Evolutionary conservation across 2,797 vertebrate genomes (phyloP).

Genomic region (Avahi laniger): DNA sequence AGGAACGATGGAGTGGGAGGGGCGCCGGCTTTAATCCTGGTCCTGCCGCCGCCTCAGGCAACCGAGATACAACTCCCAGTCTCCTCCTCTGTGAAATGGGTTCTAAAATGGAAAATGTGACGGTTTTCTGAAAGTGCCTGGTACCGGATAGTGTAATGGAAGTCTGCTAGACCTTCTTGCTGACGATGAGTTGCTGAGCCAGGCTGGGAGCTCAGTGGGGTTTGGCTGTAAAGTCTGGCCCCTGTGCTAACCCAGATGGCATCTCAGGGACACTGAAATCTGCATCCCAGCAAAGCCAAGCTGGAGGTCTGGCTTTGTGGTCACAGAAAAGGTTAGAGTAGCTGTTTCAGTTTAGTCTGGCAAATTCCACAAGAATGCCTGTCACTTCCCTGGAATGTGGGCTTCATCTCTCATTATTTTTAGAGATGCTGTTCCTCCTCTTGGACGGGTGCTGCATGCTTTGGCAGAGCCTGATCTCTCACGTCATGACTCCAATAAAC

Average conservation of each 20-base stretch:
- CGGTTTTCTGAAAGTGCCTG: accelerated
- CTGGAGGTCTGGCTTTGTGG: slow-evolving; percentile 39
- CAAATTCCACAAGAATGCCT: neutral
- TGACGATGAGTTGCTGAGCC: neutral
- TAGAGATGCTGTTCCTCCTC: neutral
- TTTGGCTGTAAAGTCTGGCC: neutral
- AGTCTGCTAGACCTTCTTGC: neutral
- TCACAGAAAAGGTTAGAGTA: neutral
- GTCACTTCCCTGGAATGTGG: slow-evolving; percentile 43
- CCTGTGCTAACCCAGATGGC: neutral
- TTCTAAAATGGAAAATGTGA: neutral
- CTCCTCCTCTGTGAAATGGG: neutral
- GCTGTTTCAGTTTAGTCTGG: slow-evolving; percentile 61
- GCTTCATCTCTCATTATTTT: slow-evolving; percentile 30
- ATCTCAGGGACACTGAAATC: neutral
- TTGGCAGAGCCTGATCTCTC: neutral
- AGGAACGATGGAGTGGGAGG: neutral
- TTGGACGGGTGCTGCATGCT: neutral
- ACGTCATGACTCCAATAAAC: neutral
- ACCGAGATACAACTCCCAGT: accelerated
- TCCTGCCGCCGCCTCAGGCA: accelerated
- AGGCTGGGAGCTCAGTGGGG: neutral
- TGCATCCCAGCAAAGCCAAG: neutral
- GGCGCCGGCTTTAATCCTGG: neutral
- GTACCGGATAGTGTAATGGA: accelerated